Percentiles rank a stretch among this genome's conserved stretches.
Evolutionary conservation across 2,113 vertebrate genomes (phyloP).

Genomic region (Cynocephalus volans): DNA sequence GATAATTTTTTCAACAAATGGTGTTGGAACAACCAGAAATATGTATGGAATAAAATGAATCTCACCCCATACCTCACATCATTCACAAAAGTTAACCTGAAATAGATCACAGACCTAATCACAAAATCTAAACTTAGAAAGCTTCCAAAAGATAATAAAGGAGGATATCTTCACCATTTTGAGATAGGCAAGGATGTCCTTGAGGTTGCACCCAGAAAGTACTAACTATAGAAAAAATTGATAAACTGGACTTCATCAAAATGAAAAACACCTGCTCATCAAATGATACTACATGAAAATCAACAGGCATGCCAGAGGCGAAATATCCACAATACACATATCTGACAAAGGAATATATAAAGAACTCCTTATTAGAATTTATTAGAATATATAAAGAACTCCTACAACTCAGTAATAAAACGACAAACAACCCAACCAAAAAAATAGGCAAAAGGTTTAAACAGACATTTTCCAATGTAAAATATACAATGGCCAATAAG

Average conservation of each 20-base stretch:
- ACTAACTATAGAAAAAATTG: background rate
- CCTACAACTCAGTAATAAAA: background rate
- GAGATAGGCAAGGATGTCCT: background rate
- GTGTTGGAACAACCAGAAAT: background rate
- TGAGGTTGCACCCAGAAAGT: background rate
- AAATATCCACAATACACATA: background rate
- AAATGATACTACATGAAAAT: background rate
- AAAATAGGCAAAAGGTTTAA: background rate
- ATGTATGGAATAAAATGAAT: background rate
- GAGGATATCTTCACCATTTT: background rate
- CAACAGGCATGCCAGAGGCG: background rate
- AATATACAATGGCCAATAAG: background rate
- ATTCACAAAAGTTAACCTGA: background rate
- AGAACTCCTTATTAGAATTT: background rate
- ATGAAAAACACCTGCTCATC: background rate
- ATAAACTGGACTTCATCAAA: background rate
- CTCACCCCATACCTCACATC: background rate
- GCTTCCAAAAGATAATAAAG: background rate
- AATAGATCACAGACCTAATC: background rate
- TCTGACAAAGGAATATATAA: background rate
- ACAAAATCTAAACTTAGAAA: slow-evolving; percentile 1
- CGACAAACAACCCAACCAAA: background rate
- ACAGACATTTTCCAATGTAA: background rate
- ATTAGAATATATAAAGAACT: background rate
- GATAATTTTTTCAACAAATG: background rate